Evolutionary conservation across 2,113 vertebrate genomes (phyloP).

Genomic region (Scopus umbretta): DNA sequence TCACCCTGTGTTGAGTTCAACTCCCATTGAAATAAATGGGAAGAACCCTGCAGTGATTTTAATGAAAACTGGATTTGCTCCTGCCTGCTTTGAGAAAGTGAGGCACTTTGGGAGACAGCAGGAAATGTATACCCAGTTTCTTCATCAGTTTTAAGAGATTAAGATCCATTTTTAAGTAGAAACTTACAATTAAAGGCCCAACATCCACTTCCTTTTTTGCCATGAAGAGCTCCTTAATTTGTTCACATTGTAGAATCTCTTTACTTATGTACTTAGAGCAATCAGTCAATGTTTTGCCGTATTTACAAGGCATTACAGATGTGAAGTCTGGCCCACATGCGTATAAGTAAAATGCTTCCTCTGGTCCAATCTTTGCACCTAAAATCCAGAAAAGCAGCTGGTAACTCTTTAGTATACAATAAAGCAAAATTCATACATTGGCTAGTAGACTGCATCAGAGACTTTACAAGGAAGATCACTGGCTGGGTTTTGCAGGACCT

Average conservation of each 20-base stretch:
- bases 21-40: neutral
- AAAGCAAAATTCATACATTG: neutral
- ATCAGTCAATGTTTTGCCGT: slow-evolving; percentile 77
- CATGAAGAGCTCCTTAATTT: slow-evolving; percentile 87
- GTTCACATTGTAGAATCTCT: slow-evolving; percentile 86
- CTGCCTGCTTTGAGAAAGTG: neutral
- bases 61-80: neutral
- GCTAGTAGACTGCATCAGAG: neutral
- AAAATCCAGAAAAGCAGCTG: neutral
- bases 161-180: neutral
- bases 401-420: neutral
- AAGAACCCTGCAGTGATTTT: neutral
- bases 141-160: neutral
- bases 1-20: neutral
- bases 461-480: neutral
- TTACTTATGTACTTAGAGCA: slow-evolving; percentile 89
- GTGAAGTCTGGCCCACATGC: slow-evolving; percentile 89
- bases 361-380: slow-evolving; percentile 87
- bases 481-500: neutral
- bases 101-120: neutral
- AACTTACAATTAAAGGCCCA: slow-evolving; percentile 86
- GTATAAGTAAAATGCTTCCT: slow-evolving; percentile 91
- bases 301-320: slow-evolving; percentile 95
- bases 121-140: neutral
- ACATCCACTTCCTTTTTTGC: slow-evolving; percentile 84